Evolutionary conservation across 2,888 invertebrate species (phyloP).

Genomic region (Epinotia demarniana): DNA sequence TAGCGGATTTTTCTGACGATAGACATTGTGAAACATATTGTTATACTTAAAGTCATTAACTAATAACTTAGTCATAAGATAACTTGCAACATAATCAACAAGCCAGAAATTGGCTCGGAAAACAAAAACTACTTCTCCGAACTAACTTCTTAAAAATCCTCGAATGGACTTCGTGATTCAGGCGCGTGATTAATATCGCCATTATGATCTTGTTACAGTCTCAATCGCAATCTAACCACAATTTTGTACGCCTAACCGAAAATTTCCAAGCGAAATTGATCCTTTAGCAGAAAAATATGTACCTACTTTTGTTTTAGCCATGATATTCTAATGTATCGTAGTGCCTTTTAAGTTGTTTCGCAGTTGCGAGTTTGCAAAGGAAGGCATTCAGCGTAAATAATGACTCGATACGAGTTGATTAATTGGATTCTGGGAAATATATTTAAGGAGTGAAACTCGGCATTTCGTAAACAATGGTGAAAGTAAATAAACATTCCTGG

Average conservation of each 20-base stretch:
- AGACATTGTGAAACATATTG: not conserved
- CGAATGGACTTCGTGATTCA: not conserved
- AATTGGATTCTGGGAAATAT: slow-evolving; percentile 35
- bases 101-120: not conserved
- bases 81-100: not conserved
- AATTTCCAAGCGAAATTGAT: not conserved
- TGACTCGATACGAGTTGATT: slow-evolving; percentile 11
- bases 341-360: not conserved
- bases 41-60: not conserved
- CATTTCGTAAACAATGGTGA: slow-evolving; percentile 37
- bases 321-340: no score
- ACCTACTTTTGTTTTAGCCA: no score
- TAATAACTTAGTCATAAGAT: slow-evolving; percentile 14
- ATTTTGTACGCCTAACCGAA: not conserved
- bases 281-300: not conserved
- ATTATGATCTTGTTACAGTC: not conserved
- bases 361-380: not conserved
- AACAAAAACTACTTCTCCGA: not conserved
- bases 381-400: slow-evolving; percentile 9
- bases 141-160: not conserved
- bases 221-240: not conserved
- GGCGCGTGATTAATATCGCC: slow-evolving; percentile 6
- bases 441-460: slow-evolving; percentile 24
- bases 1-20: not conserved
- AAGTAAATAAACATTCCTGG: slow-evolving; percentile 27